A percentile compares a stretch with the other conserved stretches of the same genome.
Evolutionary conservation across 2,113 vertebrate genomes (phyloP).

Genomic region (Microtus pennsylvanicus): DNA sequence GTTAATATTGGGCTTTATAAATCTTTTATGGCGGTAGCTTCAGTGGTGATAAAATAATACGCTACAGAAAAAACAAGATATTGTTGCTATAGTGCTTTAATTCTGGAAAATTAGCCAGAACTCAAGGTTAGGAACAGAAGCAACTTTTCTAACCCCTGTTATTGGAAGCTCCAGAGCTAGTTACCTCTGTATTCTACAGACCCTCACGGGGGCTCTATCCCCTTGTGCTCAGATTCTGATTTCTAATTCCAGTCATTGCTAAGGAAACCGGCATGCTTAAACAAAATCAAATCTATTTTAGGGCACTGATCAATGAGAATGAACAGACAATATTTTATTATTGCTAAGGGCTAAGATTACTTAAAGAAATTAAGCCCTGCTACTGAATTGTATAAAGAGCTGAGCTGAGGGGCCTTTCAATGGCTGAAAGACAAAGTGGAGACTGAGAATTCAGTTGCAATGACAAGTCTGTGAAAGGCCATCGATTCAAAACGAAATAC

Average conservation of each 20-base stretch:
- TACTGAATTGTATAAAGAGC: background rate
- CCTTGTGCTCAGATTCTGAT: background rate
- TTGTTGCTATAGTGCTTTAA: background rate
- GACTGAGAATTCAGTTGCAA: constrained; percentile 1
- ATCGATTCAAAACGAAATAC: background rate
- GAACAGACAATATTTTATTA: background rate
- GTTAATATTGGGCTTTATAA: background rate
- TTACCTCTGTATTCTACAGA: background rate
- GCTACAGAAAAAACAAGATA: background rate
- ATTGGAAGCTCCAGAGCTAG: background rate
- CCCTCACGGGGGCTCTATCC: rapidly evolving
- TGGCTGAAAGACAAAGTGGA: background rate
- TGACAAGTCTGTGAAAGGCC: background rate
- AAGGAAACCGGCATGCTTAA: background rate
- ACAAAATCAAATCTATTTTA: background rate
- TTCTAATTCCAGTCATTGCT: background rate
- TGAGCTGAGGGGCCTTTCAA: background rate
- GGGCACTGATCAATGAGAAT: background rate
- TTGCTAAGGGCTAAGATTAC: background rate
- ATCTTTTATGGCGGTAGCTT: background rate
- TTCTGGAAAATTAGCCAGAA: background rate
- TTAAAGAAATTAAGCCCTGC: background rate
- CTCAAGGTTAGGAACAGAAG: background rate
- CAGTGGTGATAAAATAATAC: background rate
- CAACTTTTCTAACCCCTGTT: background rate